Base-by-base conservation (phyloP, 2,797 vertebrate species). In the Sebastes steindachneri region DNA sequence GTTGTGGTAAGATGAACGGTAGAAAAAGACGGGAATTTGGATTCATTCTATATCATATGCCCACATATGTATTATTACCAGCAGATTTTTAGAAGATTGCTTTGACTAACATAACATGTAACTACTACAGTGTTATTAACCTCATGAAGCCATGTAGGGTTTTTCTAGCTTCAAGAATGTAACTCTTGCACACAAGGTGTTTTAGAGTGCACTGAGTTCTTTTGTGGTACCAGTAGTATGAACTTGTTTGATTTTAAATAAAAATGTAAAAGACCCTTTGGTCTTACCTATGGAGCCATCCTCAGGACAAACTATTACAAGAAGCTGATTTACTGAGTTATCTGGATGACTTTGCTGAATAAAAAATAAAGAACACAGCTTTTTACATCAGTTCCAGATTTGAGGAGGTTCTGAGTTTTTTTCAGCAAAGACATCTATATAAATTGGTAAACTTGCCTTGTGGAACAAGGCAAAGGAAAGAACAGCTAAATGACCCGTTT, bases 1-100 rank as follows among this genome's bases (percentile, higher is more conserved):
- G 95, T 99, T 0, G 98, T 99, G 96, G 98, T 99, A 88, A 96
- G 96, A 60, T 1, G 3, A 51, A 7, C 2, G 1, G 1, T 17
- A 4, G 25, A 9, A 37, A 70, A 75, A 23, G 15, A 33, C 4
- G 0, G 33, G 5, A 21, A 33, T 28, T n/a, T 29, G 17, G 19
- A 15, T 35, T 1, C 2, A 33, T 53, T 45, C 12, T 37, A 3
- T 17, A 25, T 26, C 2, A 2, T 19, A 21, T 54, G 67, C 19
- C 4, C 29, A 7, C 5, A 21, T 15, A n/a, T 19, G 5, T 0
- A 35, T 28, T 45, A 9, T 68, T 28, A 54, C 9, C 2, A 4
- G 67, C 15, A 10, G 12, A 7, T 51, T 26, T 9, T 4, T n/a
- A 9, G 17, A 37, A 28, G 1, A 64, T 45, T 3, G 2, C 0